A percentile compares a stretch with the other conserved stretches of the same genome.
phyloP scores from a whole-genome alignment of 2,113 vertebrate species.

The Oreochromis spilurus region DNA sequence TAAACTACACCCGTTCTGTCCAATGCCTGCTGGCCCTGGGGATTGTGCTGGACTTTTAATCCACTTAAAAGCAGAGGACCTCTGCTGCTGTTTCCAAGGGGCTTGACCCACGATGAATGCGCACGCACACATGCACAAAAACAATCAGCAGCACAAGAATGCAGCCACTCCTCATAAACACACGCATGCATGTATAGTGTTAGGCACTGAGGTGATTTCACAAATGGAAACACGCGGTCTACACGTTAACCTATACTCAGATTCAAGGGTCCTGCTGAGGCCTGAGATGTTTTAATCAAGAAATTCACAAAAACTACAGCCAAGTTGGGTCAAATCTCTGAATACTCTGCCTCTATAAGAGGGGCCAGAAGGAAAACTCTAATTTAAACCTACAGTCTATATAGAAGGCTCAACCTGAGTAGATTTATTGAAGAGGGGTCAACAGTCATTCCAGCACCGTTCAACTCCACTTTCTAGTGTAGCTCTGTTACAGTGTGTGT shows the following conservation, averaged over 20 bases:
- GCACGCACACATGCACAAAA: constrained; percentile 11
- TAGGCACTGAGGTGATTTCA: neutral
- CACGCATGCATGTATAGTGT: neutral
- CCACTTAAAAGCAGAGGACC: constrained; percentile 74
- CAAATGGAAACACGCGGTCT: neutral
- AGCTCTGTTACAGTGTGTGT: neutral
- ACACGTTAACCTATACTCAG: neutral
- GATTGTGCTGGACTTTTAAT: constrained; percentile 74
- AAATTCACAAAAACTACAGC: neutral
- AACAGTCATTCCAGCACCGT: constrained; percentile 40
- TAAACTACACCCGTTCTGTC: constrained; percentile 70
- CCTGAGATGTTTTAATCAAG: neutral
- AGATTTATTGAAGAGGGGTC: constrained; percentile 44
- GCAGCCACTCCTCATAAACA: neutral
- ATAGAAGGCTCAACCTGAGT: constrained; percentile 1
- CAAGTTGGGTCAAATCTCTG: neutral
- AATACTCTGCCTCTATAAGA: neutral
- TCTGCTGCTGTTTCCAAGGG: constrained; percentile 69
- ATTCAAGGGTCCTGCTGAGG: neutral
- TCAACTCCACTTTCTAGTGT: constrained; percentile 33
- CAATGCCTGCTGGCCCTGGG: constrained; percentile 60
- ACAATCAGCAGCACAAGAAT: constrained; percentile 12
- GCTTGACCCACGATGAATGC: constrained; percentile 55
- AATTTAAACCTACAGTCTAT: constrained; percentile 2
- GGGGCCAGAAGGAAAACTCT: neutral